These are phyloP conservation scores for Rhinopithecus roxellana DNA, from an alignment of 2,113 vertebrate genomes.

Conservation along the genomic window DNA sequence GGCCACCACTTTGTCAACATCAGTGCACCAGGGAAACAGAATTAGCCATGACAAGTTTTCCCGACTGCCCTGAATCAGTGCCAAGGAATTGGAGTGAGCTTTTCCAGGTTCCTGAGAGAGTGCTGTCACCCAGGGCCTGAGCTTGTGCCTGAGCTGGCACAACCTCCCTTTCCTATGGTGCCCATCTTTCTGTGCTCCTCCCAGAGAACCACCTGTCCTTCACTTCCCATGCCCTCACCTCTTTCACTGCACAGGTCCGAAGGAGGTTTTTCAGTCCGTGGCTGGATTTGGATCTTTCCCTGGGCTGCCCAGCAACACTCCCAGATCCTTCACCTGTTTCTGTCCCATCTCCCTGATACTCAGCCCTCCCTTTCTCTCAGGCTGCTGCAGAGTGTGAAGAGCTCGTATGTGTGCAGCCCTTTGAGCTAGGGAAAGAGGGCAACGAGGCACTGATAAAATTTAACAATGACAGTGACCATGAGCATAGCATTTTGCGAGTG, in stretches of 20 bases:
- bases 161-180: neutral
- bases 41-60: neutral
- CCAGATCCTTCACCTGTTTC: neutral
- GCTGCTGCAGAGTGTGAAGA: neutral
- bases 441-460: accelerated
- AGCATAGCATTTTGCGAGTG: accelerated
- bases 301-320: accelerated
- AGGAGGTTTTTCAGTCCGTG: neutral
- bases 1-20: neutral
- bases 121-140: neutral
- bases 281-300: neutral
- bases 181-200: neutral
- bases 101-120: neutral
- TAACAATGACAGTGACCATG: accelerated
- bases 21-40: neutral
- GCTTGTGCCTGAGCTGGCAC: accelerated
- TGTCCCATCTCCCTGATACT: neutral
- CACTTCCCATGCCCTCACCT: neutral
- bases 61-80: neutral
- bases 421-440: neutral
- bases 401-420: accelerated
- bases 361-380: neutral
- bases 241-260: neutral
- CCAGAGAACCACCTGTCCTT: neutral
- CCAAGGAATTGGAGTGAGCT: neutral